A percentile compares a stretch with the other conserved stretches of the same genome.
phyloP scores from a whole-genome alignment of 2,888 invertebrate species.

The Eupelmus urozonus region DNA sequence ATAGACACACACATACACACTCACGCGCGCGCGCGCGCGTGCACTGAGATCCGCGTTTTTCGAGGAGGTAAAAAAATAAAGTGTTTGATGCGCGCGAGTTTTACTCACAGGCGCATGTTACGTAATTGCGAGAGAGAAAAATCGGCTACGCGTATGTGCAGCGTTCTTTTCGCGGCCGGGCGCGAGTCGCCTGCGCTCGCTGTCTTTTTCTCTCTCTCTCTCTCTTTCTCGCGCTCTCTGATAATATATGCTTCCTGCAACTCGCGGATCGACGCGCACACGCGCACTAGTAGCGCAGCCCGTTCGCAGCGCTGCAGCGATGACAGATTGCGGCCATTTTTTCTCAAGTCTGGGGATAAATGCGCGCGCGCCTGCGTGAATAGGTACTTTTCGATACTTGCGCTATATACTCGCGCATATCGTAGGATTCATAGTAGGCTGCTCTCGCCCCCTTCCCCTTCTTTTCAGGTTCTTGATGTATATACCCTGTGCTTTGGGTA shows the following conservation, averaged over 20 bases:
- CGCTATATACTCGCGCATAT: too few relatives aligned
- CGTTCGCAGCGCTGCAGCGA: conserved; percentile 50
- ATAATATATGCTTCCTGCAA: too few relatives aligned
- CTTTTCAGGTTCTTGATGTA: too few relatives aligned
- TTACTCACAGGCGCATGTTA: conserved; percentile 18
- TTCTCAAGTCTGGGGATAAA: too few relatives aligned
- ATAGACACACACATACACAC: not conserved
- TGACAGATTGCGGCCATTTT: conserved; percentile 76
- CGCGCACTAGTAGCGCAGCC: too few relatives aligned
- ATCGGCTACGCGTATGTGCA: not conserved
- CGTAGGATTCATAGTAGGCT: too few relatives aligned
- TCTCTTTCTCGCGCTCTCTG: too few relatives aligned
- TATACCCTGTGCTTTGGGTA: too few relatives aligned
- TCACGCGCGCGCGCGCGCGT: not conserved
- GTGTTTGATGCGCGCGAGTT: not conserved
- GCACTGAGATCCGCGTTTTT: not conserved
- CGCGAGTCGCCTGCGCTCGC: not conserved
- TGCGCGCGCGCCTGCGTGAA: too few relatives aligned
- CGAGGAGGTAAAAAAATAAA: not conserved
- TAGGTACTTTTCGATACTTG: too few relatives aligned
- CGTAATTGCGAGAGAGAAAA: conserved; percentile 6
- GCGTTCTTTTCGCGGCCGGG: not conserved
- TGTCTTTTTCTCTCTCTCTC: not conserved
- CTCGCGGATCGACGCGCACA: too few relatives aligned
- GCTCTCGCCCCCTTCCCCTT: too few relatives aligned